Conservation (phyloP, 2,797 vertebrate genomes). For the Melanotaenia trifasciata region DNA sequence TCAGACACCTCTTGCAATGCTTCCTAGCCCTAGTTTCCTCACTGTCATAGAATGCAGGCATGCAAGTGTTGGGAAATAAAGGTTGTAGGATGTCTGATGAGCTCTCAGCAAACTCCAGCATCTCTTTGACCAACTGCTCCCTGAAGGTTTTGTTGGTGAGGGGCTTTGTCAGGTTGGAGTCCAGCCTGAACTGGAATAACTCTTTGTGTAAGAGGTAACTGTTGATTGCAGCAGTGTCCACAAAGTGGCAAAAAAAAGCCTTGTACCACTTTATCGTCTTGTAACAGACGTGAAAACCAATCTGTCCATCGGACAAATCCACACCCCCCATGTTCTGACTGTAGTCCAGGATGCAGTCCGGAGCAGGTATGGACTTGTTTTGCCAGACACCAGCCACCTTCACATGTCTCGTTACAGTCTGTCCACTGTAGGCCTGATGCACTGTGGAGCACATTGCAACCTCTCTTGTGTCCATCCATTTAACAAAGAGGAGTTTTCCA, state of each 20-base stretch:
- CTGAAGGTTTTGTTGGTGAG: conserved; percentile 2
- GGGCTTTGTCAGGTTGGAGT: background rate
- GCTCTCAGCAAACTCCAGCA: background rate
- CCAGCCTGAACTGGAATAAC: background rate
- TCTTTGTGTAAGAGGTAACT: conserved; percentile 20
- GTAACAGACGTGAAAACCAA: background rate
- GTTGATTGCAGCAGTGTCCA: conserved; percentile 20
- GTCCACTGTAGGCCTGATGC: conserved; percentile 12
- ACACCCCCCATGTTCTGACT: background rate
- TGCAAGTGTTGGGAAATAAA: conserved; percentile 1
- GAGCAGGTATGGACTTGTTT: background rate
- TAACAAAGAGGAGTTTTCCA: conserved; percentile 1
- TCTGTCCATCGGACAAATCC: background rate
- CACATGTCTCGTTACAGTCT: background rate
- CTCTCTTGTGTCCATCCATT: conserved; percentile 14
- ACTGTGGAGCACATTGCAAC: conserved; percentile 12
- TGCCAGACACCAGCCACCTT: conserved; percentile 1
- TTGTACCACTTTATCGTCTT: conserved; percentile 15
- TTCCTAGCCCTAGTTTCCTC: background rate
- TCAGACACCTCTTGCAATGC: conserved; percentile 6
- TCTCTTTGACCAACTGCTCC: conserved; percentile 9
- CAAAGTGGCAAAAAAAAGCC: conserved; percentile 15
- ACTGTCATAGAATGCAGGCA: background rate
- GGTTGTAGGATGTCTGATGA: background rate
- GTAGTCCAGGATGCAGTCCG: background rate